Evolutionary conservation across 2,888 invertebrate species (phyloP).

Genomic region (Punctoribates punctum): DNA sequence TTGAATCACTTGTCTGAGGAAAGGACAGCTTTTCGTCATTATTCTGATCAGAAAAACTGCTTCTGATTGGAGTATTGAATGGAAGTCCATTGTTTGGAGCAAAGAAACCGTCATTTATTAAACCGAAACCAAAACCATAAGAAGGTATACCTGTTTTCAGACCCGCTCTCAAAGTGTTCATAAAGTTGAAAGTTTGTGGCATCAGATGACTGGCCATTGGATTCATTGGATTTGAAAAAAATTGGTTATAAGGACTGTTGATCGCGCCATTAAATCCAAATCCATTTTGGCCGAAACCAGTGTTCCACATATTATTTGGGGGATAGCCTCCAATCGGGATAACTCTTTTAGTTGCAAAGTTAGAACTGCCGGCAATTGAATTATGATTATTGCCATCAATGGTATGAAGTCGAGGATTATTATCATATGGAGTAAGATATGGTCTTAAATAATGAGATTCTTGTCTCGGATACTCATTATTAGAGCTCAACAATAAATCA

Average conservation of each 20-base stretch:
- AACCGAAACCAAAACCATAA: slow-evolving; percentile 23
- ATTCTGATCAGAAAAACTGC: slow-evolving; percentile 3
- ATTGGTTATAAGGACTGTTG: not conserved
- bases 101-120: not conserved
- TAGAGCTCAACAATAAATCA: not conserved
- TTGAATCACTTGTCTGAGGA: not conserved
- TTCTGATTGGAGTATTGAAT: not conserved
- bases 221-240: slow-evolving; percentile 3
- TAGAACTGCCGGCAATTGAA: not conserved
- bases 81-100: not conserved
- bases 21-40: not conserved
- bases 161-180: slow-evolving; percentile 2
- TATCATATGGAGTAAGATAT: not conserved
- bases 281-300: not conserved
- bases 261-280: not conserved
- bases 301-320: not conserved
- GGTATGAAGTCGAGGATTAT: not conserved
- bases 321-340: slow-evolving; percentile 30
- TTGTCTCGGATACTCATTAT: not conserved
- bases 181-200: slow-evolving; percentile 11
- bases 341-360: not conserved
- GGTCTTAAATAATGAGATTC: not conserved
- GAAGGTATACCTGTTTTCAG: slow-evolving; percentile 13
- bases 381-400: not conserved
- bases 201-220: slow-evolving; percentile 28